Conservation (phyloP, 2,113 vertebrate species). For the Alces alces region DNA sequence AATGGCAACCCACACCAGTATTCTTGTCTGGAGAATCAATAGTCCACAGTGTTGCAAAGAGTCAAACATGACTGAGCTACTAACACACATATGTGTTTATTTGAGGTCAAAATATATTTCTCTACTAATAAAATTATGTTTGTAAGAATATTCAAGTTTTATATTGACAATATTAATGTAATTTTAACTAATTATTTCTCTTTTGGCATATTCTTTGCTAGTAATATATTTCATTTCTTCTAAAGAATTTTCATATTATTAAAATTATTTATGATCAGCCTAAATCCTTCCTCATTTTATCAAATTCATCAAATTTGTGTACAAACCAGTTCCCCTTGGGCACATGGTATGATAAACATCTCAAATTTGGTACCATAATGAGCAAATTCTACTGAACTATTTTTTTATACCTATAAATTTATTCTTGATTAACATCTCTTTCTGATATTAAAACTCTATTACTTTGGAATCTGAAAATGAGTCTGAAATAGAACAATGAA, state of each 20-base stretch:
- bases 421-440: constrained; percentile 32
- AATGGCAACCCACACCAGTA: neutral
- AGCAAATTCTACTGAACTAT: neutral
- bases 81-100: neutral
- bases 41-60: neutral
- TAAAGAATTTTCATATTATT: neutral
- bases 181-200: neutral
- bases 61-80: neutral
- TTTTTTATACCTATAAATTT: constrained; percentile 15
- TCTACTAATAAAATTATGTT: neutral
- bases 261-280: neutral
- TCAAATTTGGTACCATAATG: neutral
- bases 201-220: neutral
- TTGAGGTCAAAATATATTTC: neutral
- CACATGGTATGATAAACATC: neutral
- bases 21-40: neutral
- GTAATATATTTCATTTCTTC: neutral
- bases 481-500: neutral
- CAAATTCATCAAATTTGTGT: neutral
- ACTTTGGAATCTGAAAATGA: constrained; percentile 33
- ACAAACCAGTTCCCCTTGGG: neutral
- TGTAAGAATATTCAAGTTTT: neutral
- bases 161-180: neutral
- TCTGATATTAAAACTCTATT: constrained; percentile 18
- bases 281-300: neutral